Evolutionary conservation across 2,888 invertebrate genomes (phyloP).

Genomic region (Lysandra bellargus): DNA sequence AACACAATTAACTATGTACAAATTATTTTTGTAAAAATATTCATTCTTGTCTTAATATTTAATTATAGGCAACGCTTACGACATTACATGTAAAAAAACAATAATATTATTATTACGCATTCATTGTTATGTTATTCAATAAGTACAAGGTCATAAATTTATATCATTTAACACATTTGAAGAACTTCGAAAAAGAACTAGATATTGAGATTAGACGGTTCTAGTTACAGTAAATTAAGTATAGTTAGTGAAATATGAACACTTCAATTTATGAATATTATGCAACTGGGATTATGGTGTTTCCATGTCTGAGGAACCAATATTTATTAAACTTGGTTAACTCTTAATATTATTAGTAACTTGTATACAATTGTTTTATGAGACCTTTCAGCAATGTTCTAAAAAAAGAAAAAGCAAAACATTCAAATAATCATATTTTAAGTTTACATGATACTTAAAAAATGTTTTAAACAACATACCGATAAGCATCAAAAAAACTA

Average conservation of each 20-base stretch:
- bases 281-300: slow-evolving; percentile 11
- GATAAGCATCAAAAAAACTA: slow-evolving; percentile 25
- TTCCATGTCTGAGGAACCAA: slow-evolving; percentile 7
- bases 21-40: slow-evolving; percentile 80
- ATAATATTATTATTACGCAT: slow-evolving; percentile 67
- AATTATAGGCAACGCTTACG: slow-evolving; percentile 76
- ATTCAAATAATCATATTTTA: background rate
- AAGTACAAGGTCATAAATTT: slow-evolving; percentile 60
- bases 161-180: slow-evolving; percentile 30
- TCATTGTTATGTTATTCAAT: slow-evolving; percentile 67
- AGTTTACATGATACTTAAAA: slow-evolving; percentile 20
- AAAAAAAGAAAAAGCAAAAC: background rate
- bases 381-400: background rate
- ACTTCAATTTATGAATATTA: slow-evolving; percentile 19
- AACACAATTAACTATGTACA: slow-evolving; percentile 79
- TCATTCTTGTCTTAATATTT: slow-evolving; percentile 76
- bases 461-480: slow-evolving; percentile 24
- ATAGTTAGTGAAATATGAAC: slow-evolving; percentile 14
- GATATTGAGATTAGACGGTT: slow-evolving; percentile 13
- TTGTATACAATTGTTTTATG: slow-evolving; percentile 20
- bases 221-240: slow-evolving; percentile 22
- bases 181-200: slow-evolving; percentile 3
- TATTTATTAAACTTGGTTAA: background rate
- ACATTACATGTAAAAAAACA: slow-evolving; percentile 65
- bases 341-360: slow-evolving; percentile 1